These are phyloP conservation scores for Axinella damicornis DNA, from an alignment of 37 sponge, comb jelly and placozoan genomes.

Conservation along the genomic window DNA sequence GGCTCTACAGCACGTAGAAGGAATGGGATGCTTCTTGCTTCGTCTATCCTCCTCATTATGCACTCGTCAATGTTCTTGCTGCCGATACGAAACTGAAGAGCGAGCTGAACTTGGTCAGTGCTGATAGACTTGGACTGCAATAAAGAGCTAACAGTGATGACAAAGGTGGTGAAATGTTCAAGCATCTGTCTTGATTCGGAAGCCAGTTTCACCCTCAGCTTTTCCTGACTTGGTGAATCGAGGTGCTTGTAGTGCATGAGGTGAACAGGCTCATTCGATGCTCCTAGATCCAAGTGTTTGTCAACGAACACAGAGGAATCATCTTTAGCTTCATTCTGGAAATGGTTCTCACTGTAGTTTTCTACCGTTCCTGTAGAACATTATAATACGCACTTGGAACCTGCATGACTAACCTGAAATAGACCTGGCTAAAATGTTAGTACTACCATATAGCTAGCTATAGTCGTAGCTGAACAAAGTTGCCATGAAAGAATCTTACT, in stretches of 20 bases:
- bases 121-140: neutral
- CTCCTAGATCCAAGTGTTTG: neutral
- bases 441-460: no score
- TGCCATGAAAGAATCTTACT: no score
- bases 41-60: neutral
- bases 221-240: neutral
- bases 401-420: no score
- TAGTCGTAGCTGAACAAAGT: no score
- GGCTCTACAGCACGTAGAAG: neutral
- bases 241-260: neutral
- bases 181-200: conserved; percentile 4
- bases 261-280: neutral
- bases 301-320: no score
- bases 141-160: neutral
- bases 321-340: no score
- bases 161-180: neutral
- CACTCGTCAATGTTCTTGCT: neutral
- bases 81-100: neutral
- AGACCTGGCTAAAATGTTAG: no score
- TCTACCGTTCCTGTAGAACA: no score
- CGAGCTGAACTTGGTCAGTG: neutral
- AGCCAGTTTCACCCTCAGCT: neutral
- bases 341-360: no score
- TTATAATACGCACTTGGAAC: no score
- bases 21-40: neutral